phyloP scores from a whole-genome alignment of 2,797 vertebrate species.

The Rhadinocentrus ornatus region DNA sequence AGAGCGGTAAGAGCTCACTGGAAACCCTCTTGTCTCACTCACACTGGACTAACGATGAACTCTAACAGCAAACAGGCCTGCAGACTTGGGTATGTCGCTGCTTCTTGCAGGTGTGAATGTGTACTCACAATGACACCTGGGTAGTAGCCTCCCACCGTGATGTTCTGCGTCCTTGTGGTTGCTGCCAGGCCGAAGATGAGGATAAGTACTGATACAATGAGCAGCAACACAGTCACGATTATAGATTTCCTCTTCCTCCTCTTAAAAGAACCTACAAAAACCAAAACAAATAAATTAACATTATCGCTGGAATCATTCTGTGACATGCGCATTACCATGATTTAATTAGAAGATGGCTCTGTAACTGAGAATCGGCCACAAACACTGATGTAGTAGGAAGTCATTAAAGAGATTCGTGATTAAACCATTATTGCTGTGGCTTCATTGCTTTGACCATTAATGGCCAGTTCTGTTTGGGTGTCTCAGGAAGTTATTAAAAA shows the following conservation, averaged over 20 bases:
- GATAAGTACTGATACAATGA: constrained; percentile 95
- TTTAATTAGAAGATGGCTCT: constrained; percentile 9
- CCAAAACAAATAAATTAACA: not conserved
- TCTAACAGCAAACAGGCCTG: constrained; percentile 20
- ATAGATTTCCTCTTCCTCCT: constrained; percentile 97
- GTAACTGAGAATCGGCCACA: not conserved
- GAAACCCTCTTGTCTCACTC: constrained; percentile 23
- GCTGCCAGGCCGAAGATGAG: constrained; percentile 95
- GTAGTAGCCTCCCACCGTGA: constrained; percentile 98
- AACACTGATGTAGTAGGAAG: not conserved
- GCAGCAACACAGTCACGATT: constrained; percentile 92
- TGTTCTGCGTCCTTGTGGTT: constrained; percentile 97
- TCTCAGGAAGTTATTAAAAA: constrained; percentile 13
- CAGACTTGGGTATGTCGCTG: constrained; percentile 3
- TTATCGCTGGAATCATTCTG: not conserved
- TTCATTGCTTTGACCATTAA: not conserved
- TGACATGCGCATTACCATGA: not conserved
- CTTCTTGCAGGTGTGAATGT: constrained; percentile 22
- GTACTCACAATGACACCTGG: constrained; percentile 97
- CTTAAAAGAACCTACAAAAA: constrained; percentile 90
- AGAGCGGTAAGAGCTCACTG: constrained; percentile 30
- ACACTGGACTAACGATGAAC: constrained; percentile 10
- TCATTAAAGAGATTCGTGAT: not conserved
- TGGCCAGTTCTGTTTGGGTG: not conserved
- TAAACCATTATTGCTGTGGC: not conserved